Base-by-base conservation (phyloP, 2,888 invertebrate genomes). In the Lottia gigantea region DNA sequence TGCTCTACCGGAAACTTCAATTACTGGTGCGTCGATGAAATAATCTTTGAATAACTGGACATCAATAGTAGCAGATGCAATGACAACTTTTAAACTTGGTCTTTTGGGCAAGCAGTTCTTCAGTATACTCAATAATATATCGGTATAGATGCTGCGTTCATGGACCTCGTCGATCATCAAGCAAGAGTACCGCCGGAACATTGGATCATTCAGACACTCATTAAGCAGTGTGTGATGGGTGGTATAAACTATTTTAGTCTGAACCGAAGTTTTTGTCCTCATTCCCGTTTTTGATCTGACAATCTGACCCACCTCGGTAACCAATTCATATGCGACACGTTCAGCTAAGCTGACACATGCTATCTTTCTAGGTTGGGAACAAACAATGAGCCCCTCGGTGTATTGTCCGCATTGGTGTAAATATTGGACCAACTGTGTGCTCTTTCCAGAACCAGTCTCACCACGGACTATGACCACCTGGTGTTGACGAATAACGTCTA, bases 401-500 rank as follows among this genome's bases (percentile, higher is more conserved):
- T 75, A 76, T 64, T 81, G 69, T 14, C 81, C 83, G 1, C 85
- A 80, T 49, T 86, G 83, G 25, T 83, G 77, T 0, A 89, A 71
- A 70, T 88, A 89, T 73, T 88, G 88, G 6, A 80, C 78, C 69
- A 89, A 74, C 77, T n/a, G n/a, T n/a, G n/a, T n/a, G n/a, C n/a
- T n/a, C n/a, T n/a, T n/a, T n/a, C n/a, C n/a, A n/a, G n/a, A 88
- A 4, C 89, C 88, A 6, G 89, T 88, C 71, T 89, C 87, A 6
- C 86, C 89, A 19, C 86, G 76, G 1, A 89, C 75, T 4, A 89
- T 78, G 23, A 78, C 76, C 1, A 88, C 85, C 61, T 83, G 83
- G 67, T 87, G 80, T 7, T 78, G 40, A 19, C 62, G 62, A 0
- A 88, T 78, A 19, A 74, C 66, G 0, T 79, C 71, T 0, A 86